A percentile compares a stretch with the other conserved stretches of the same genome.
These are phyloP conservation scores for Ormia ochracea DNA, from an alignment of 2,888 invertebrate genomes.

Conservation along the genomic window DNA sequence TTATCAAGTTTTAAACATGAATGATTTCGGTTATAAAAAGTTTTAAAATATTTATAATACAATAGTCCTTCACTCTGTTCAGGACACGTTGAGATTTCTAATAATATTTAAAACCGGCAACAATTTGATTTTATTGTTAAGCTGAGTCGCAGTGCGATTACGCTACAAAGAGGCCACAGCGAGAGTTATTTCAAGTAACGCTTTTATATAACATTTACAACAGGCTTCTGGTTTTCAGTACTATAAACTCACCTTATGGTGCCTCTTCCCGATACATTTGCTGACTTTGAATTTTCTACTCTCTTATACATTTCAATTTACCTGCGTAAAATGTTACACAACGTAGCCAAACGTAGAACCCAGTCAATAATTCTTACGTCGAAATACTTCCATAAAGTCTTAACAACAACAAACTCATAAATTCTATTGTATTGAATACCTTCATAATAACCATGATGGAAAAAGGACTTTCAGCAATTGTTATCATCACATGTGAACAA, in stretches of 20 bases:
- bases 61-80: slow-evolving; percentile 35
- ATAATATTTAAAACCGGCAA: background rate
- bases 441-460: slow-evolving; percentile 19
- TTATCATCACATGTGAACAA: slow-evolving; percentile 52
- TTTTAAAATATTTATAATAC: slow-evolving; percentile 46
- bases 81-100: slow-evolving; percentile 39
- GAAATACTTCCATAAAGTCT: background rate
- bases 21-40: slow-evolving; percentile 51
- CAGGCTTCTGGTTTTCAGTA: no score
- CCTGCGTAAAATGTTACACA: no score
- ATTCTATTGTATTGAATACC: slow-evolving; percentile 37
- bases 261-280: no score
- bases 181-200: no score
- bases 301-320: no score
- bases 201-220: no score
- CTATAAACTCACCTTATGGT: no score
- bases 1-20: slow-evolving; percentile 60
- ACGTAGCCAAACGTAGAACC: background rate
- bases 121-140: background rate
- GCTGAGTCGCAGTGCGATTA: background rate
- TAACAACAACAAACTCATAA: slow-evolving; percentile 12
- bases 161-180: no score
- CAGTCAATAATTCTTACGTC: background rate
- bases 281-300: no score
- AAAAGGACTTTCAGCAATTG: slow-evolving; percentile 39